Conservation (phyloP, 2,113 vertebrate species). For the Pelmatolapia mariae region DNA sequence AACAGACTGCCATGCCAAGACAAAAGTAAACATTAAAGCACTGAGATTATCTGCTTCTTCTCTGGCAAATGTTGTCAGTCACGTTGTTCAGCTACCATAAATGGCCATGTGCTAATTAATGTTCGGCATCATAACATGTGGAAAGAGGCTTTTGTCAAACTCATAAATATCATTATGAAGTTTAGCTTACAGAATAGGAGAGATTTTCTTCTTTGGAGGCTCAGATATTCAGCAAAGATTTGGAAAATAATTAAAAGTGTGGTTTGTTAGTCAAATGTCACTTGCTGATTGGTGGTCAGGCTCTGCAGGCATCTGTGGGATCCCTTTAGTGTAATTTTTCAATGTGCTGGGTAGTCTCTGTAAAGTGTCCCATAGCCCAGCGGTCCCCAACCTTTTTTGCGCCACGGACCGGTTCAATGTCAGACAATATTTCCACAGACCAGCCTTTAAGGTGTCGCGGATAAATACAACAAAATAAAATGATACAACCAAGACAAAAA, state of each 20-base stretch:
- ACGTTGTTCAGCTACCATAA: not conserved
- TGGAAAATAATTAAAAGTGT: not conserved
- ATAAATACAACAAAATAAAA: not conserved
- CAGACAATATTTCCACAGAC: not conserved
- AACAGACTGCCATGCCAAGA: not conserved
- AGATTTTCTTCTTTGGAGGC: not conserved
- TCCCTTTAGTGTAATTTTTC: not conserved
- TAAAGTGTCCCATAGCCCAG: not conserved
- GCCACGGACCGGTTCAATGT: not conserved
- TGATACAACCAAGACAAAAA: not conserved
- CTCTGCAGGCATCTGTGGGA: not conserved
- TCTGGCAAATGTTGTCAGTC: not conserved
- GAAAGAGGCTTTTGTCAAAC: not conserved
- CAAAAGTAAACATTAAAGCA: not conserved
- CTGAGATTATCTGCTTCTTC: not conserved
- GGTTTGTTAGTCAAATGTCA: not conserved
- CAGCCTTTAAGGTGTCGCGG: not conserved
- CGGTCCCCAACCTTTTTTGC: not conserved
- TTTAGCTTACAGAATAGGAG: not conserved
- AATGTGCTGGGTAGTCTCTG: fast-evolving
- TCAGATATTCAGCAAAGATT: not conserved
- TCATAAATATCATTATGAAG: not conserved
- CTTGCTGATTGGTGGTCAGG: not conserved
- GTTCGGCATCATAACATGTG: not conserved
- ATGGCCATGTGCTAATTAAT: not conserved